Base-by-base conservation (phyloP, 2,888 invertebrate species). In the Protodeltote pygarga region DNA sequence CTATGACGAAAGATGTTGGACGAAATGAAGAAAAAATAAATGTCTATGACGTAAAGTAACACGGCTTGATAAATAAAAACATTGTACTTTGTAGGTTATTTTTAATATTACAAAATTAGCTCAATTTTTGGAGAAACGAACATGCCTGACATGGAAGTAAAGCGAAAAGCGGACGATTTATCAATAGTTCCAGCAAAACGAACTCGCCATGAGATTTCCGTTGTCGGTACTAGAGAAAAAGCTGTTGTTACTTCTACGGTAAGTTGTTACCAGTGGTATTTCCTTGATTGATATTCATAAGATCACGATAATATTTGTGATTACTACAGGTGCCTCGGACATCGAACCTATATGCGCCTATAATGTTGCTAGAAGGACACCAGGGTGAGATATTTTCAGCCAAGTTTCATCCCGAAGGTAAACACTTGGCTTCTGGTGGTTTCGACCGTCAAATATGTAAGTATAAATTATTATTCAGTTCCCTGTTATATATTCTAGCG, bases 361-460 rank as follows among this genome's bases (percentile, higher is more conserved):
- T 99, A 44, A 99, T 99, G 98, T 92, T 98, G 23, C 87, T 99
- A 37, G 97, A 98, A 77, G 99, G 99, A 0, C 99, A 99, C 80
- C 97, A 98, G 80, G 99, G 98, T 5, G 99, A 99, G 85, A 96
- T 99, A 69, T 98, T 98, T 81, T 94, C 96, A 2, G 93, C 96
- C 4, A 97, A 97, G 84, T 99, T 99, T 84, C 98, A 99, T 80
- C 98, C 98, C 0, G 98, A 99, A 79, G 99, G 99, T 3, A 96
- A 97, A 72, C 95, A 98, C 78, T 86, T 99, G 23, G 98, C 98
- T 1, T 98, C 99, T 0, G 96, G 97, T 5, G 99, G 99, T 4
- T 98, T 97, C 83, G 99, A 99, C 78, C 92, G 98, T 77, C 96
- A 97, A 88, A 97, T 99, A 72, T 97, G 98, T 98, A 93, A 94